phyloP scores from a whole-genome alignment of 2,888 invertebrate genomes.

The Diplazon laetatorius region DNA sequence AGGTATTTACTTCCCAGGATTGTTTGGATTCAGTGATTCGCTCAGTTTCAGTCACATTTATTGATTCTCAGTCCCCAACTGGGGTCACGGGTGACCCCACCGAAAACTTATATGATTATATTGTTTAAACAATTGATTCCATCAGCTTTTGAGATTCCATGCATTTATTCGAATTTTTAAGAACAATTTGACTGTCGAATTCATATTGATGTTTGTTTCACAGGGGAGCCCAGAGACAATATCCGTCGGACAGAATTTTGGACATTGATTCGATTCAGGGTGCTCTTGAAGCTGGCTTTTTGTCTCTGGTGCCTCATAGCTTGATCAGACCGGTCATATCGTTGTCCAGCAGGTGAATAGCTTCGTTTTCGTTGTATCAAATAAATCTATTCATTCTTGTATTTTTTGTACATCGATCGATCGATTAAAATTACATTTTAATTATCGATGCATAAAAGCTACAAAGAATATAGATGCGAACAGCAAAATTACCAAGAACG shows the following conservation, averaged over 20 bases:
- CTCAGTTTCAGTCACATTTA: conserved; percentile 7
- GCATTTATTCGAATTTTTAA: no score
- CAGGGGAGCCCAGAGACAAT: conserved; percentile 89
- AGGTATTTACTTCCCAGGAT: no score
- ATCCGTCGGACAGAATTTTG: conserved; percentile 82
- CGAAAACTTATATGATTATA: not conserved
- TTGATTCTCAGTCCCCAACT: not conserved
- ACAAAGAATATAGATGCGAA: no score
- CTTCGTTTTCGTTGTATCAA: conserved; percentile 59
- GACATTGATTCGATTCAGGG: conserved; percentile 89
- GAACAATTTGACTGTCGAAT: conserved; percentile 24
- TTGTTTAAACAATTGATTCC: conserved; percentile 17
- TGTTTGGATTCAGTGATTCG: no score
- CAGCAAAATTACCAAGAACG: no score
- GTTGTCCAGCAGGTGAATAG: conserved; percentile 88
- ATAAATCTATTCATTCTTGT: no score
- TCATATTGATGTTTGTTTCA: conserved; percentile 66
- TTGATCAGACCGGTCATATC: conserved; percentile 84
- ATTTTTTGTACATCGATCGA: not conserved
- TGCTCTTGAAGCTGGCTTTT: conserved; percentile 87
- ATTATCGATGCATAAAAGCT: no score
- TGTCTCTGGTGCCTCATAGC: conserved; percentile 82
- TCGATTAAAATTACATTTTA: conserved; percentile 26
- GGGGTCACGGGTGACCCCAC: no score
- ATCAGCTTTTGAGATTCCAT: no score